Conservation (phyloP, 92 coral and sea anemone species). For the Micromussa lordhowensis region DNA sequence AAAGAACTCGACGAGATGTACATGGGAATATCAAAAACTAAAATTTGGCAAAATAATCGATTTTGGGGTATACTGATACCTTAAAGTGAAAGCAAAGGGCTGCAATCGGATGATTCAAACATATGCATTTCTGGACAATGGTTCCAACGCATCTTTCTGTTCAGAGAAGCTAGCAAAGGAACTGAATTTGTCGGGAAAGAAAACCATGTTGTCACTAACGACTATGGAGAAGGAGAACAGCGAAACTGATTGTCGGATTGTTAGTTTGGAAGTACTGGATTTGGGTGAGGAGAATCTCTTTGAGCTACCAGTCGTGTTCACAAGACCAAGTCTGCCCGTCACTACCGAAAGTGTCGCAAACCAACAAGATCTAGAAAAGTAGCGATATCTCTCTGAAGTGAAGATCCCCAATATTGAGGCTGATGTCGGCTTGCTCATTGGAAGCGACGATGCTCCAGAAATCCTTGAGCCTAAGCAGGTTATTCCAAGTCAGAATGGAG, state of each 20-base stretch:
- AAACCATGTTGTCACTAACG: conserved; percentile 53
- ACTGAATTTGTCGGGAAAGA: no score
- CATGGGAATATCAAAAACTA: no score
- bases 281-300: no score
- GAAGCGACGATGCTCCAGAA: conserved; percentile 59
- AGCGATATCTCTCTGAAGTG: conserved; percentile 44
- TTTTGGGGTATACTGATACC: no score
- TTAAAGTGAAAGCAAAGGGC: conserved; percentile 66
- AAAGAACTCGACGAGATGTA: no score
- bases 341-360: conserved; percentile 44
- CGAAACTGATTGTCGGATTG: conserved; percentile 29
- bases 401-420: conserved; percentile 43
- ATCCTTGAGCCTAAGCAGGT: conserved; percentile 38
- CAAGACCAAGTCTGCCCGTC: conserved; percentile 57
- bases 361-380: conserved; percentile 39
- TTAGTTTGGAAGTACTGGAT: no score
- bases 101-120: conserved; percentile 11
- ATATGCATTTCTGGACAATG: no score
- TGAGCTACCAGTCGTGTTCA: conserved; percentile 57
- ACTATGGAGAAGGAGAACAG: conserved; percentile 52
- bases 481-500: conserved; percentile 21
- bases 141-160: no score
- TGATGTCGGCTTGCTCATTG: conserved; percentile 60
- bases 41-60: no score
- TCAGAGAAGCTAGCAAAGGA: no score